Conservation (phyloP, 2,797 vertebrate species). For the Crax fasciolata region DNA sequence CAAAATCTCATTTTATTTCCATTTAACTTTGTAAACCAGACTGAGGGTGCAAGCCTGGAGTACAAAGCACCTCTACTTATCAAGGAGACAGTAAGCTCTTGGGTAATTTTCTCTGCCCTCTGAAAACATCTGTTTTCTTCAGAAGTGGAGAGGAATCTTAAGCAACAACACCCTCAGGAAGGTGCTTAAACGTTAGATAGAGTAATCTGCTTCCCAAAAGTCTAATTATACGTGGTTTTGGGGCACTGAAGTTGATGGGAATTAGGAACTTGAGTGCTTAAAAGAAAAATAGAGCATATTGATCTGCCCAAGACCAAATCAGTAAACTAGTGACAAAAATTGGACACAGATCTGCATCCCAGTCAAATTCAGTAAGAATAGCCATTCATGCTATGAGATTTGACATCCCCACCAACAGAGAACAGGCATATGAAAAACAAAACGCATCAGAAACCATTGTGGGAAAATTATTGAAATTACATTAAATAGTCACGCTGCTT, state of each 20-base stretch:
- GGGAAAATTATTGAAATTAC: not conserved
- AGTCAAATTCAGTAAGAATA: not conserved
- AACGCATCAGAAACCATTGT: not conserved
- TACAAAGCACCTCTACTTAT: not conserved
- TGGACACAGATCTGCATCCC: not conserved
- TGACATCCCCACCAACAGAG: not conserved
- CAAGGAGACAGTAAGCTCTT: not conserved
- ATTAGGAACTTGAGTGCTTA: not conserved
- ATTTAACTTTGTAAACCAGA: not conserved
- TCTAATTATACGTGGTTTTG: not conserved
- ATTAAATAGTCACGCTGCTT: not conserved
- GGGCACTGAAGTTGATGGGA: not conserved
- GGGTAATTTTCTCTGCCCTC: not conserved
- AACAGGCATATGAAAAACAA: not conserved
- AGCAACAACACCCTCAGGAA: not conserved
- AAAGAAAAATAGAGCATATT: not conserved
- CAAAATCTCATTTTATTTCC: accelerated
- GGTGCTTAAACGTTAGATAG: not conserved
- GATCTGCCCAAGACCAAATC: accelerated
- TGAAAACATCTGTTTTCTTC: not conserved
- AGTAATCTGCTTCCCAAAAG: not conserved
- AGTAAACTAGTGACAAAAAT: not conserved
- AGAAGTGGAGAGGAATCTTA: not conserved
- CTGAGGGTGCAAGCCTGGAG: accelerated
- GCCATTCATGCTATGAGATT: not conserved